phyloP scores from a whole-genome alignment of 2,797 vertebrate genomes.

The Eutrigla gurnardus region DNA sequence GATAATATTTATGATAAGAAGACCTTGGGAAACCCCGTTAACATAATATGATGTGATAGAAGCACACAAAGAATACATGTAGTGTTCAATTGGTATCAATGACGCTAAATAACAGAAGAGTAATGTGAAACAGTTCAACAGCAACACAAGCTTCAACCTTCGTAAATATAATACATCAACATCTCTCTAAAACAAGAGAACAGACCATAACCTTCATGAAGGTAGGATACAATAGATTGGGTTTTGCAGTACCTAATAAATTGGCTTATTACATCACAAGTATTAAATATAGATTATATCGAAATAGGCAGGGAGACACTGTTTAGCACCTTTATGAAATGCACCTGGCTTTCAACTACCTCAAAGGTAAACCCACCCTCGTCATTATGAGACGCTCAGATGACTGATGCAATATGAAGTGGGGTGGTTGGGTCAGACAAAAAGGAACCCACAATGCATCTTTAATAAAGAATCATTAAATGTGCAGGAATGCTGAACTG shows the following conservation, averaged over 20 bases:
- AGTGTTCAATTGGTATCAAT: neutral
- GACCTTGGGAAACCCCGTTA: neutral
- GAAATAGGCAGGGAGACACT: too few relatives aligned
- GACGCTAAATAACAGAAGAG: neutral
- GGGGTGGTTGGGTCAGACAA: too few relatives aligned
- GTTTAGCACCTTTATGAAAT: too few relatives aligned
- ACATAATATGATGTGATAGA: neutral
- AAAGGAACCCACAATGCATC: too few relatives aligned
- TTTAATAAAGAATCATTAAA: too few relatives aligned
- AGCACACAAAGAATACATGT: neutral
- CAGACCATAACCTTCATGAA: neutral
- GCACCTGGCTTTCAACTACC: too few relatives aligned
- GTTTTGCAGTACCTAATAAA: neutral
- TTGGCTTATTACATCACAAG: too few relatives aligned
- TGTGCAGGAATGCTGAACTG: too few relatives aligned
- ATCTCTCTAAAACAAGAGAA: neutral
- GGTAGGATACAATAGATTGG: neutral
- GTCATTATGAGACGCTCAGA: too few relatives aligned
- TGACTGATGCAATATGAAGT: too few relatives aligned
- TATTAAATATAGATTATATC: too few relatives aligned
- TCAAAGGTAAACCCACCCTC: too few relatives aligned
- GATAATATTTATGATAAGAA: neutral
- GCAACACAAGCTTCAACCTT: neutral
- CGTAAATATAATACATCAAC: neutral
- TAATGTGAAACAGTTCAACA: neutral